A percentile compares a stretch with the other conserved stretches of the same genome.
Conservation (phyloP, 1,140 invertebrate genomes). For the Semibalanus balanoides region DNA sequence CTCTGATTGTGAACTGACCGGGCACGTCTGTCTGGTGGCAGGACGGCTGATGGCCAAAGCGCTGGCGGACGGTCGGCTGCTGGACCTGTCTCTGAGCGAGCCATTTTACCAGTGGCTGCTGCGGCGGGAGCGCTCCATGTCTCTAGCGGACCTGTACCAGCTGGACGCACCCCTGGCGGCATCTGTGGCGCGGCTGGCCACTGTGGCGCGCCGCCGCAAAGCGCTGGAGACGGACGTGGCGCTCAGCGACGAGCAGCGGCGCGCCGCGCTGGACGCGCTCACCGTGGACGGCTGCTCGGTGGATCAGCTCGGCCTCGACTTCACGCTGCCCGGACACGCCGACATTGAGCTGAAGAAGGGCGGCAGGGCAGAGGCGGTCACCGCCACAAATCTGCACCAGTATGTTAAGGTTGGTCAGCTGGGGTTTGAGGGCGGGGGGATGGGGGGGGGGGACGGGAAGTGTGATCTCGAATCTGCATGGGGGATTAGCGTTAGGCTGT, state of each 20-base stretch:
- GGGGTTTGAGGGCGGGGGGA: no score
- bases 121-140: conserved; percentile 67
- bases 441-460: no score
- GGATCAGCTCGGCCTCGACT: conserved; percentile 81
- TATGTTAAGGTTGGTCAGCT: conserved; percentile 65
- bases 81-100: conserved; percentile 88
- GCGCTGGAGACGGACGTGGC: no score
- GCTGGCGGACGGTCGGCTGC: conserved; percentile 96
- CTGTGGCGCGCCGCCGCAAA: no score
- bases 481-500: no score
- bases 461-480: no score
- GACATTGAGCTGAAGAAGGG: conserved; percentile 86
- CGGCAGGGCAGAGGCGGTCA: conserved; percentile 76
- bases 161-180: conserved; percentile 75
- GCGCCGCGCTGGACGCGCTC: conserved; percentile 45
- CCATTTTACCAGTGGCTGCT: conserved; percentile 95
- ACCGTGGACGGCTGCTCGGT: conserved; percentile 79
- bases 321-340: conserved; percentile 83
- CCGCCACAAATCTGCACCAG: conserved; percentile 84
- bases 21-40: no score
- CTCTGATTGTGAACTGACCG: no score
- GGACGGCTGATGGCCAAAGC: conserved; percentile 99
- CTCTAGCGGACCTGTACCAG: conserved; percentile 63
- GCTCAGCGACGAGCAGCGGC: neutral
- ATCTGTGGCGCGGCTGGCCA: conserved; percentile 61